Percentiles rank a stretch among this genome's conserved stretches.
Conservation (phyloP, 2,797 vertebrate species). For the Clarias pachynema region DNA sequence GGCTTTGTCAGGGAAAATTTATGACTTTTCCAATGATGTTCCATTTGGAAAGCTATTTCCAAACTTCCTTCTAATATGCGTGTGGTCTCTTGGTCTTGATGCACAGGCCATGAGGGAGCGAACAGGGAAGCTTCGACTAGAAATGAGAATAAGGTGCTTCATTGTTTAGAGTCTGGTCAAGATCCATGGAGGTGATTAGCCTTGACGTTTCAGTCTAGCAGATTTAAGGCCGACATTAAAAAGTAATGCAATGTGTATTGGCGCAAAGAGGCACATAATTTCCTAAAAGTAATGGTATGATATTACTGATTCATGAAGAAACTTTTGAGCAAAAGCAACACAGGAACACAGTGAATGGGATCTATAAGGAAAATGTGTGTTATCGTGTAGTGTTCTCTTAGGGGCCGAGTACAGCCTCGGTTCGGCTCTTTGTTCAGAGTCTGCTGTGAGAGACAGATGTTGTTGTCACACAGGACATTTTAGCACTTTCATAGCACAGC, state of each 20-base stretch:
- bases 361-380: slow-evolving; percentile 15
- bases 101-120: slow-evolving; percentile 24
- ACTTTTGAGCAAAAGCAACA: slow-evolving; percentile 16
- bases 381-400: slow-evolving; percentile 7
- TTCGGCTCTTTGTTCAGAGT: slow-evolving; percentile 6
- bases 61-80: slow-evolving; percentile 57
- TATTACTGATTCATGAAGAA: slow-evolving; percentile 16
- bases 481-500: slow-evolving; percentile 51
- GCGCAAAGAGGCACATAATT: slow-evolving; percentile 23
- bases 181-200: slow-evolving; percentile 24
- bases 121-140: slow-evolving; percentile 16
- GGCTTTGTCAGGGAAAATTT: slow-evolving; percentile 65
- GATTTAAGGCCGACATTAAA: neutral
- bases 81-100: slow-evolving; percentile 44
- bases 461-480: slow-evolving; percentile 55
- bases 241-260: slow-evolving; percentile 23
- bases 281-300: slow-evolving; percentile 13
- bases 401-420: slow-evolving; percentile 10
- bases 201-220: slow-evolving; percentile 29
- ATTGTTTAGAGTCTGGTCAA: slow-evolving; percentile 20
- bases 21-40: slow-evolving; percentile 72
- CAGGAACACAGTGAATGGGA: neutral
- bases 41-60: slow-evolving; percentile 67
- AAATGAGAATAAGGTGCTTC: slow-evolving; percentile 31
- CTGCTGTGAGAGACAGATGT: slow-evolving; percentile 43